phyloP scores from a whole-genome alignment of 92 coral and sea anemone species.

The Umimayanthus chanpuru region DNA sequence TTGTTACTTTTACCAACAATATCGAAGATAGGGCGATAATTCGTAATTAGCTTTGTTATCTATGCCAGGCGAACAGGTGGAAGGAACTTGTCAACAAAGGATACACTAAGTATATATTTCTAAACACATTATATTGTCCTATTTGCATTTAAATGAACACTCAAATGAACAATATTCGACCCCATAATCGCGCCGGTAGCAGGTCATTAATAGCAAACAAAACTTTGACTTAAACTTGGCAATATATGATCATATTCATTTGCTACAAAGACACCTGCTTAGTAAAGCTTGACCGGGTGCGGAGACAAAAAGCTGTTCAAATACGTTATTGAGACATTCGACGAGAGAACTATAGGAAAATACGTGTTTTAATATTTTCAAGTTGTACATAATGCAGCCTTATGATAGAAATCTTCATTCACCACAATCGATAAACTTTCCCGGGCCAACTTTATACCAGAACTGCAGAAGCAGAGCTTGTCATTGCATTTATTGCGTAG shows the following conservation, averaged over 20 bases:
- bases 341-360: not conserved
- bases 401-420: slow-evolving; percentile 8
- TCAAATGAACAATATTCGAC: slow-evolving; percentile 40
- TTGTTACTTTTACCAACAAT: not conserved
- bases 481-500: slow-evolving; percentile 16
- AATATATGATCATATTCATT: slow-evolving; percentile 14
- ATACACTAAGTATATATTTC: slow-evolving; percentile 24
- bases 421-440: not conserved
- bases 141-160: slow-evolving; percentile 43
- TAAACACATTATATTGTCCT: slow-evolving; percentile 22
- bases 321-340: not conserved
- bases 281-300: not conserved
- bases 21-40: slow-evolving; percentile 19
- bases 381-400: slow-evolving; percentile 24
- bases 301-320: slow-evolving; percentile 7
- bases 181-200: slow-evolving; percentile 23
- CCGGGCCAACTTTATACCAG: not conserved
- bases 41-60: slow-evolving; percentile 3
- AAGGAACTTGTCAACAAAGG: slow-evolving; percentile 4
- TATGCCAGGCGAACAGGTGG: slow-evolving; percentile 25
- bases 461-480: not conserved
- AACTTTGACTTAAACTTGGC: slow-evolving; percentile 21
- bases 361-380: not conserved
- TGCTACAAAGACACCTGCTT: slow-evolving; percentile 7
- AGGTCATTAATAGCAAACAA: slow-evolving; percentile 15